Evolutionary conservation across 2,797 vertebrate genomes (phyloP).

Genomic region (Periophthalmus magnuspinnatus): DNA sequence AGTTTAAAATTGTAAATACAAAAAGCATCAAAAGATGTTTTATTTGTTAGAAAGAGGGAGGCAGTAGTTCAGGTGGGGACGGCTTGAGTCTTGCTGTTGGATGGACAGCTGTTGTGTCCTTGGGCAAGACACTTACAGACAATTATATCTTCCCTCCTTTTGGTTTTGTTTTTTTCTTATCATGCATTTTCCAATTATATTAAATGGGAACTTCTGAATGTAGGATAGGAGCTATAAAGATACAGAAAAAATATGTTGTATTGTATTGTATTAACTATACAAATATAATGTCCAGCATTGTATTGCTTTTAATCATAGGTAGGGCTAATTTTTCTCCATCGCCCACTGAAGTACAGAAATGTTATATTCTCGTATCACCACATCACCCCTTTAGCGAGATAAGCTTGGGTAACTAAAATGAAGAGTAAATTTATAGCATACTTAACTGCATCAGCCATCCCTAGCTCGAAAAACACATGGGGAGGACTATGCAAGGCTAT

Average conservation of each 20-base stretch:
- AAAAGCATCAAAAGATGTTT: not conserved
- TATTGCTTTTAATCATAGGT: no score
- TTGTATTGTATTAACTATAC: no score
- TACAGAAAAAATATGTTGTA: not conserved
- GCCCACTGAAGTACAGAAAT: not conserved
- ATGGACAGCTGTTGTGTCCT: not conserved
- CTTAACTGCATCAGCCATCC: constrained; percentile 2
- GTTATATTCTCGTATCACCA: not conserved
- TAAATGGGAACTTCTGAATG: not conserved
- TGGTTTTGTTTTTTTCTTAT: not conserved
- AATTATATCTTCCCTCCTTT: not conserved
- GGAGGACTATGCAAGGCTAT: constrained; percentile 13
- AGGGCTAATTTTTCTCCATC: no score
- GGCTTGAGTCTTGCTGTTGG: not conserved
- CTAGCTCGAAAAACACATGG: constrained; percentile 17
- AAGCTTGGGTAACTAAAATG: not conserved
- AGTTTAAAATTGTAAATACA: not conserved
- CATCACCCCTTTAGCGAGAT: not conserved
- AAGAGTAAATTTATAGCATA: not conserved
- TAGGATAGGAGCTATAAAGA: not conserved
- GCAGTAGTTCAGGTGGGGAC: not conserved
- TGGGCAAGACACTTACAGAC: not conserved
- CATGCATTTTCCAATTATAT: not conserved
- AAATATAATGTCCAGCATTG: no score
- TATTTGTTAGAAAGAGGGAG: not conserved